Conservation (phyloP, 2,888 invertebrate genomes). For the Tortricodes alternella region DNA sequence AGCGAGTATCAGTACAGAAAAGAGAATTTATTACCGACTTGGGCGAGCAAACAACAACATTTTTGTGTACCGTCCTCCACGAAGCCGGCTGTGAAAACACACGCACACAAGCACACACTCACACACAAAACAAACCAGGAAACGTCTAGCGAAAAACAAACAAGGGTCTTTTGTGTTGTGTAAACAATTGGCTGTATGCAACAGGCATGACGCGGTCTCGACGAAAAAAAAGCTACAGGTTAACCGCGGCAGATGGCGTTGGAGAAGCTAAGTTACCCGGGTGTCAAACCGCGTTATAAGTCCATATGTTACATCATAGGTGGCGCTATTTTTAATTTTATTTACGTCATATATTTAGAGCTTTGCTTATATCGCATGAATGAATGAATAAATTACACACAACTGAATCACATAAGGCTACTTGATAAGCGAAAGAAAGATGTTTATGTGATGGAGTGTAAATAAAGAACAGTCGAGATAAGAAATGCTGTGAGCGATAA, state of each 20-base stretch:
- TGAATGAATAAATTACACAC: conserved; percentile 29
- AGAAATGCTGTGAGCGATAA: conserved; percentile 19
- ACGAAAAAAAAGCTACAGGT: conserved; percentile 66
- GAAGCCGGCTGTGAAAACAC: conserved; percentile 78
- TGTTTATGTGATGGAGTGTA: conserved; percentile 43
- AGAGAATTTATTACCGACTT: conserved; percentile 70
- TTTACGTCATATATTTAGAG: background rate
- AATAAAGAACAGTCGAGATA: conserved; percentile 36
- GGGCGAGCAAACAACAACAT: conserved; percentile 75
- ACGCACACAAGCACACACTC: conserved; percentile 52
- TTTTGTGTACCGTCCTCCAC: conserved; percentile 71
- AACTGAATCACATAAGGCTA: conserved; percentile 31
- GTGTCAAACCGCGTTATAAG: conserved; percentile 32
- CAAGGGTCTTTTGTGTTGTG: conserved; percentile 82
- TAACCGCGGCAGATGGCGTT: conserved; percentile 61
- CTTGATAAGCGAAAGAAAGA: conserved; percentile 40
- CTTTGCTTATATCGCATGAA: conserved; percentile 2
- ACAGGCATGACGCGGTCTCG: conserved; percentile 73
- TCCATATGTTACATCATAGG: conserved; percentile 44
- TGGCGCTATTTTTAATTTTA: conserved; percentile 48
- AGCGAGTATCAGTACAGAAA: conserved; percentile 34
- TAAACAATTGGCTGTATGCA: conserved; percentile 81
- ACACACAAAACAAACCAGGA: conserved; percentile 82
- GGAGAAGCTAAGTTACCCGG: conserved; percentile 19
- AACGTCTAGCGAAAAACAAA: conserved; percentile 83